Percentiles rank a stretch among this genome's conserved stretches.
Evolutionary conservation across 1,140 invertebrate species (phyloP).

Genomic region (Bactericera cockerelli): DNA sequence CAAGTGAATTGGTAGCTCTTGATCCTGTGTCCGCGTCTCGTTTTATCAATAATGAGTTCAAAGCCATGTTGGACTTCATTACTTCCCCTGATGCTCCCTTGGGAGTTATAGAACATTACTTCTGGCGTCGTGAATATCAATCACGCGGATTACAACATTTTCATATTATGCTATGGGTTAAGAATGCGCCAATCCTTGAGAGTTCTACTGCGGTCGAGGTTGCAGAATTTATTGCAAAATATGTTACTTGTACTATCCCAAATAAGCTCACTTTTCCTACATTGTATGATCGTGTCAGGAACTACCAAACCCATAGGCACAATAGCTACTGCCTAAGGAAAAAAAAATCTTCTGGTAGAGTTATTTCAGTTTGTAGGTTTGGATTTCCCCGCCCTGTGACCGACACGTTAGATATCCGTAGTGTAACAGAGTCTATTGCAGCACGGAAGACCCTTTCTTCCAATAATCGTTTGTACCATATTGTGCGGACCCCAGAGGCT

Average conservation of each 20-base stretch:
- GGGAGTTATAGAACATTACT: conserved; percentile 21
- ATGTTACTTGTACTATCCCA: conserved; percentile 24
- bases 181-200: conserved; percentile 18
- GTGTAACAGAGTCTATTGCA: conserved; percentile 21
- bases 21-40: conserved; percentile 22
- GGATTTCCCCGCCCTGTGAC: conserved; percentile 22
- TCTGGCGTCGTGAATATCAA: conserved; percentile 21
- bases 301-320: conserved; percentile 22
- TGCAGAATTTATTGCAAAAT: conserved; percentile 26
- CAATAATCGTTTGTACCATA: conserved; percentile 24
- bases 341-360: conserved; percentile 21
- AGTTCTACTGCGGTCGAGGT: conserved; percentile 21
- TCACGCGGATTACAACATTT: conserved; percentile 18
- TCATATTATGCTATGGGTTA: conserved; percentile 20
- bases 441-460: conserved; percentile 21
- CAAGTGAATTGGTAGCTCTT: conserved; percentile 20
- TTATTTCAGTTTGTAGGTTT: conserved; percentile 21
- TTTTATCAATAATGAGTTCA: conserved; percentile 21
- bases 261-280: background rate
- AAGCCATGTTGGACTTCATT: conserved; percentile 22
- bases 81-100: conserved; percentile 20
- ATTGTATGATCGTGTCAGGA: conserved; percentile 19
- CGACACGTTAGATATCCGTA: conserved; percentile 19
- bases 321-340: conserved; percentile 21
- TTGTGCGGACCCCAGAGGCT: conserved; percentile 23